Evolutionary conservation across 2,888 invertebrate genomes (phyloP), one percentile per base, ranked within the genome.

Genomic region (Craniophora ligustri): DNA sequence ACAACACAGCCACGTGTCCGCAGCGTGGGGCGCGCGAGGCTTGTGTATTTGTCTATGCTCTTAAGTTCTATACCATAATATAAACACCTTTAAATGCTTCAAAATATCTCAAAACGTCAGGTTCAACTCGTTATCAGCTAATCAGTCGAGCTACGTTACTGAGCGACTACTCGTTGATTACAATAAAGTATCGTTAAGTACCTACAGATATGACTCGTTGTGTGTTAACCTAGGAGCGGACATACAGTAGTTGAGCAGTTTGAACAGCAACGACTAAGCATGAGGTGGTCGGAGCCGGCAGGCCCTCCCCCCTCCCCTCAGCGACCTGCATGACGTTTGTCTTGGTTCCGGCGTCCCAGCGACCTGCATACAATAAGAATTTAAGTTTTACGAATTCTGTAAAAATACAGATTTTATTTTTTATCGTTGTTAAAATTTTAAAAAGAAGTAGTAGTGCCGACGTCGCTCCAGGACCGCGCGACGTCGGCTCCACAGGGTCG

Each of bases 161-260:
- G 58, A 38, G 51, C 53, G 48, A 23, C n/a, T 21, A 18, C 40
- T 28, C 21, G 28, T 51, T 13, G 50, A 65, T 51, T 42, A 40
- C 28, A 5, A 47, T 59, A 34, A 34, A 21, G 16, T 41, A 14
- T 31, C 58, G 64, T 39, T 32, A 64, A 72, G 67, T 72, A 64
- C 75, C 65, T 44, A 47, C 32, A 46, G 61, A 69, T 77, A 79
- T 77, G 79, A 82, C 79, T 82, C 59, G 70, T 67, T 64, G 67
- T 54, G 54, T 46, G 70, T 61, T 67, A 73, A 34, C 40, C 67
- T 68, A 67, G 38, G 56, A 44, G 55, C 66, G 57, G 45, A 42
- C 48, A 50, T 26, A 51, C 58, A 55, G 34, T 60, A 64, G 67
- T 82, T 78, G 82, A 82, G 83, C 82, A 75, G 26, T 26, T 44